Conservation (phyloP, 2,113 vertebrate genomes). For the Upupa epops region DNA sequence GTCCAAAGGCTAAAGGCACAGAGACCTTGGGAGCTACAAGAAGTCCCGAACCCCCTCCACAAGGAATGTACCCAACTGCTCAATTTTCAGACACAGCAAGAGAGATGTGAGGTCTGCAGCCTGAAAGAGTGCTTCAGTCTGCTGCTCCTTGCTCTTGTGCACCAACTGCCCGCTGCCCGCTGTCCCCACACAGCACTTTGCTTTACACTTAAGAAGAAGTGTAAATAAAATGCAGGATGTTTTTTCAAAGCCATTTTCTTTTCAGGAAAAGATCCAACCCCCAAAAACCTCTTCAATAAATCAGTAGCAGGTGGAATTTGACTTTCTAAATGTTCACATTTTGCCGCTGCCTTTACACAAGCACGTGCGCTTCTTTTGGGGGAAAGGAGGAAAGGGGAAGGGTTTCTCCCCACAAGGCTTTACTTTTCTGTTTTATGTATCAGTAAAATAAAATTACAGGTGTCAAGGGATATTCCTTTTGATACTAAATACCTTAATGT, state of each 20-base stretch:
- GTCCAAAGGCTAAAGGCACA: neutral
- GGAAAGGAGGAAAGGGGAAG: neutral
- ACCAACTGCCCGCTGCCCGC: neutral
- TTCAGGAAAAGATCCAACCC: neutral
- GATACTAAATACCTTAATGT: conserved; percentile 41
- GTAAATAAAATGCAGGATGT: neutral
- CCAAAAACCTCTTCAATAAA: neutral
- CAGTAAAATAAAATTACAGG: conserved; percentile 35
- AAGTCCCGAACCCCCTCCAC: accelerated
- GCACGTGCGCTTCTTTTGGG: neutral
- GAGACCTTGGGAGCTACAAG: neutral
- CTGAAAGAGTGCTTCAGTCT: neutral
- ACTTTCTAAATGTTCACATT: neutral
- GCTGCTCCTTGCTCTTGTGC: neutral
- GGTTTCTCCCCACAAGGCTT: neutral
- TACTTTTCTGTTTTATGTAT: conserved; percentile 22
- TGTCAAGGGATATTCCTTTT: neutral
- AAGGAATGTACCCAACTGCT: neutral
- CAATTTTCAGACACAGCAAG: neutral
- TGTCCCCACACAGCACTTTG: neutral
- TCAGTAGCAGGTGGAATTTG: neutral
- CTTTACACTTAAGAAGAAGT: neutral
- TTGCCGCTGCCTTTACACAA: neutral
- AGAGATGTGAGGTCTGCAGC: neutral
- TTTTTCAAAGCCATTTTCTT: neutral